Evolutionary conservation across 2,113 vertebrate species (phyloP), one percentile per base, ranked within the genome.

Genomic region (Takifugu flavidus): DNA sequence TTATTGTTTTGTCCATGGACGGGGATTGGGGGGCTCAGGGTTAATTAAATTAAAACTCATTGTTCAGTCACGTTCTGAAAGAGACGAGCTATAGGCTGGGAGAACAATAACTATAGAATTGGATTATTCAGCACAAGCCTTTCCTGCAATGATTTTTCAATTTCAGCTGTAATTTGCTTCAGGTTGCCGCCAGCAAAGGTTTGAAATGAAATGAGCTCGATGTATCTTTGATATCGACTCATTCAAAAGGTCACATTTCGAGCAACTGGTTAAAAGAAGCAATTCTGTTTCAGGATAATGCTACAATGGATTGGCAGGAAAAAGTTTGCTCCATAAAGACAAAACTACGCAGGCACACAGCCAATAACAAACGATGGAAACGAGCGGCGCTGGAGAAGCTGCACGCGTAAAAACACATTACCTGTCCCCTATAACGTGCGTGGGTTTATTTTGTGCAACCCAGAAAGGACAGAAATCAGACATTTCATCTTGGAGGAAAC

Each of bases 31-130:
- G 77, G 42, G 60, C 75, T 78, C 79, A 70, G 74, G 84, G 79
- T 87, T 90, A 88, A 87, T 84, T 82, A 69, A 89, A 87, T 57
- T 65, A 69, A 85, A 89, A 83, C 72, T 59, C 77, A 75, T 76
- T 84, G 59, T 82, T 80, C 44, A 49, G 47, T 29, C 14, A 54
- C 79, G 68, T 78, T 86, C 44, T 57, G 44, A 15, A 58, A 47
- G 53, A 73, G 59, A 59, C 43, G 29, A 51, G 73, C 65, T 29
- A 45, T 15, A 61, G 55, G 49, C 56, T n/a, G 55, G 31, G 26
- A 45, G 50, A 82, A 86, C 66, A 79, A 84, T 63, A 66, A 6
- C 15, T 10, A 59, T 39, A 62, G 29, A 55, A 66, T 58, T 49
- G 26, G 66, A 67, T 44, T 55, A 25, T 52, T 71, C 59, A 63